A percentile compares a stretch with the other conserved stretches of the same genome.
phyloP scores from a whole-genome alignment of 1,140 invertebrate species.

The Aphis gossypii region DNA sequence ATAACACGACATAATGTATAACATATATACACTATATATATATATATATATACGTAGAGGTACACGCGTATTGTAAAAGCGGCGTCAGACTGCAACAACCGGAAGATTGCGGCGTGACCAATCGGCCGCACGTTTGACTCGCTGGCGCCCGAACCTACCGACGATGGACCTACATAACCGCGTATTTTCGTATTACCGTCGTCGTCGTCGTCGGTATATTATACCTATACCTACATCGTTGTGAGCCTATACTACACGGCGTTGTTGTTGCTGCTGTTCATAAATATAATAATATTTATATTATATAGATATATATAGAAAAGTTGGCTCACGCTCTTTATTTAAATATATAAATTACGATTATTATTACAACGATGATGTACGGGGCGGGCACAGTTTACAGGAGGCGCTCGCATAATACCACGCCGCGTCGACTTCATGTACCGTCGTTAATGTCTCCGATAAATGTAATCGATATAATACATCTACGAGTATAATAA shows the following conservation, averaged over 20 bases:
- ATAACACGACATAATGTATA: background rate
- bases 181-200: conserved; percentile 24
- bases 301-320: background rate
- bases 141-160: conserved; percentile 24
- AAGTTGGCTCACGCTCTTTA: background rate
- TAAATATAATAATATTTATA: background rate
- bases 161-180: background rate
- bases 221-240: background rate
- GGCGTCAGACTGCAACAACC: conserved; percentile 20
- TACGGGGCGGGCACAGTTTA: background rate
- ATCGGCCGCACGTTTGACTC: conserved; percentile 43
- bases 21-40: background rate
- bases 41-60: background rate
- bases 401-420: background rate
- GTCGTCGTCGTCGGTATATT: background rate
- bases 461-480: conserved; percentile 39
- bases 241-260: background rate
- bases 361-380: background rate
- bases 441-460: conserved; percentile 46
- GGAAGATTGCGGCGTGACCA: conserved; percentile 48
- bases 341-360: background rate
- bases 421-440: background rate
- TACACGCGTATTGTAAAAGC: background rate
- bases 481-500: background rate
- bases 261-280: background rate